Conservation (phyloP, 2,113 vertebrate species). For the Rhea pennata region DNA sequence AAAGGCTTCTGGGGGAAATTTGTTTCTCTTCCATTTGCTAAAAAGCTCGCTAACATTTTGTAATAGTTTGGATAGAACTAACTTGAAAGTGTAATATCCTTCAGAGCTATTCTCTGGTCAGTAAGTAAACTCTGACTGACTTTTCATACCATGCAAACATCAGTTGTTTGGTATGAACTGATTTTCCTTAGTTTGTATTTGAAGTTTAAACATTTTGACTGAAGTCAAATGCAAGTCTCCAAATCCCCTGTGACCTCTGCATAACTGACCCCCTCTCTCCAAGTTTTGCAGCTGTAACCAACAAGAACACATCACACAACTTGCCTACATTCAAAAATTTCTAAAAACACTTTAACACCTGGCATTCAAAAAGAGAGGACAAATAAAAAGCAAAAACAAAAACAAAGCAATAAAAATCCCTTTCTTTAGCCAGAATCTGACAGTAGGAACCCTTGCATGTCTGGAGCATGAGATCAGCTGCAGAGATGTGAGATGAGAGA, state of each 20-base stretch:
- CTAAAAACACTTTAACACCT: background rate
- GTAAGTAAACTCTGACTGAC: background rate
- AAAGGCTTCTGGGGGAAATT: constrained; percentile 6
- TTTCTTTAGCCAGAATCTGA: background rate
- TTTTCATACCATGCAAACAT: background rate
- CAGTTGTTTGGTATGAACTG: background rate
- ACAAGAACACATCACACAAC: background rate
- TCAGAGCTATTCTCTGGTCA: constrained; percentile 29
- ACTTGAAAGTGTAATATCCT: background rate
- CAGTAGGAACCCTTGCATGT: background rate
- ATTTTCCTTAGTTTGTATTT: background rate
- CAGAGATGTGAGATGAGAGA: background rate
- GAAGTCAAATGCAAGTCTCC: background rate
- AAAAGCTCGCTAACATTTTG: constrained; percentile 22
- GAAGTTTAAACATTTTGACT: constrained; percentile 40
- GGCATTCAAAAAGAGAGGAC: background rate
- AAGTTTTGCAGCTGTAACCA: background rate
- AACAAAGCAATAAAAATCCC: background rate
- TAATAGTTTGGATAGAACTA: background rate
- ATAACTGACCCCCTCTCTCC: background rate
- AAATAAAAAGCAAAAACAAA: background rate
- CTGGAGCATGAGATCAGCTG: background rate
- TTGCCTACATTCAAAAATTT: background rate
- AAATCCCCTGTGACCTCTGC: background rate
- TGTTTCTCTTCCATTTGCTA: background rate